Percentiles rank a stretch among this genome's conserved stretches.
Evolutionary conservation across 2,888 invertebrate species (phyloP).

Genomic region (Yponomeuta sedellus): DNA sequence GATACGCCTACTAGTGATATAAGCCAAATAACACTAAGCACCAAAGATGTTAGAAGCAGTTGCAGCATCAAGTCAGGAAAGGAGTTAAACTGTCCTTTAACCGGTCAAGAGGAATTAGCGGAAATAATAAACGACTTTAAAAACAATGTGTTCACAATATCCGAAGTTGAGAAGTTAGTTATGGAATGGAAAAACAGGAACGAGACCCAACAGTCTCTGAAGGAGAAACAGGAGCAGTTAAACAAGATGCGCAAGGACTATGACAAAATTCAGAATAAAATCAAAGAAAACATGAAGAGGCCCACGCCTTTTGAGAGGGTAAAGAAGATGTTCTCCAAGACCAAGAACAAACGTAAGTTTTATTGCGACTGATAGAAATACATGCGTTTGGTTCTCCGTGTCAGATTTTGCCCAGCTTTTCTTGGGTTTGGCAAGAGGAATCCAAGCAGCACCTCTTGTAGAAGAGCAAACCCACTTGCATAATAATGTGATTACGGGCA

Average conservation of each 20-base stretch:
- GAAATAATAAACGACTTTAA: slow-evolving; percentile 94
- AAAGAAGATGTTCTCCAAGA: slow-evolving; percentile 83
- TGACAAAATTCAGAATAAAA: slow-evolving; percentile 86
- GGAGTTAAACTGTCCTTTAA: slow-evolving; percentile 50
- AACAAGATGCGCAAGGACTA: slow-evolving; percentile 88
- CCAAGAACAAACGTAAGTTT: slow-evolving; percentile 70
- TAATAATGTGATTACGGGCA: too few relatives aligned
- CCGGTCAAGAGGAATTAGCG: slow-evolving; percentile 85
- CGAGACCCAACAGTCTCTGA: slow-evolving; percentile 90
- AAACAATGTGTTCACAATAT: slow-evolving; percentile 90
- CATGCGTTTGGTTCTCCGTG: too few relatives aligned
- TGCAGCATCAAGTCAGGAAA: slow-evolving; percentile 63
- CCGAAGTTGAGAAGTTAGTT: slow-evolving; percentile 89
- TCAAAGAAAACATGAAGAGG: slow-evolving; percentile 85
- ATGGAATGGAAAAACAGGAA: slow-evolving; percentile 92
- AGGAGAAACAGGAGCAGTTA: slow-evolving; percentile 89
- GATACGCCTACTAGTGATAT: slow-evolving; percentile 72
- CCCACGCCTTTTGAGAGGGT: slow-evolving; percentile 89
- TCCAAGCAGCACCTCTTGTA: too few relatives aligned
- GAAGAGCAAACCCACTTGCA: too few relatives aligned
- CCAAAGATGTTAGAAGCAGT: slow-evolving; percentile 55
- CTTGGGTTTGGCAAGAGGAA: too few relatives aligned
- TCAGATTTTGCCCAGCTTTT: too few relatives aligned
- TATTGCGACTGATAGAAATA: too few relatives aligned
- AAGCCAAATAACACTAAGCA: slow-evolving; percentile 64